Evolutionary conservation across 2,888 invertebrate genomes (phyloP).

Genomic region (Drosophila neoperkinsi): DNA sequence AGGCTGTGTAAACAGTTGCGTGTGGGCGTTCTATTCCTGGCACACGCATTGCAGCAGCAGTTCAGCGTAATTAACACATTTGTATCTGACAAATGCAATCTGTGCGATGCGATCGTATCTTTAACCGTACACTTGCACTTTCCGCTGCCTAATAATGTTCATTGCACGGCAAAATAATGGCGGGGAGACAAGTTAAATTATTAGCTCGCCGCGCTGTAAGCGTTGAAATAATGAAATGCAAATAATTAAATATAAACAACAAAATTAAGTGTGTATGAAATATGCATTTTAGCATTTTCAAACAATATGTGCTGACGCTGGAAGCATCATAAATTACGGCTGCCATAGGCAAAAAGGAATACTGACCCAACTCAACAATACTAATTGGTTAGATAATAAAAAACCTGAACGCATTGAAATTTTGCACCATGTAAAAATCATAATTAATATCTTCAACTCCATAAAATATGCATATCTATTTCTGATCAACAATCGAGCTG

Average conservation of each 20-base stretch:
- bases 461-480: not conserved
- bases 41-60: constrained; percentile 59
- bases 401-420: not conserved
- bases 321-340: not conserved
- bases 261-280: constrained; percentile 1
- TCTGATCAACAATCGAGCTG: not conserved
- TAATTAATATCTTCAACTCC: not conserved
- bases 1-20: constrained; percentile 61
- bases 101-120: constrained; percentile 63
- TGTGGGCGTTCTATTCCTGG: constrained; percentile 81
- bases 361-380: not conserved
- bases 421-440: no score
- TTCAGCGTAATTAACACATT: constrained; percentile 76
- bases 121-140: constrained; percentile 44
- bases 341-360: not conserved
- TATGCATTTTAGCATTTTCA: not conserved
- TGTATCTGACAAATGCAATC: constrained; percentile 80
- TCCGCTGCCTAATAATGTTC: constrained; percentile 42
- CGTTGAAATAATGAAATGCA: constrained; percentile 23
- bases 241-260: constrained; percentile 29
- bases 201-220: constrained; percentile 27
- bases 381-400: not conserved
- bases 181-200: constrained; percentile 62
- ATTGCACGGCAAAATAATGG: constrained; percentile 48
- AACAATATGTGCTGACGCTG: not conserved